Percentiles rank a stretch among this genome's conserved stretches.
Conservation (phyloP, 2,797 vertebrate species). For the Halcyon smyrnensis region DNA sequence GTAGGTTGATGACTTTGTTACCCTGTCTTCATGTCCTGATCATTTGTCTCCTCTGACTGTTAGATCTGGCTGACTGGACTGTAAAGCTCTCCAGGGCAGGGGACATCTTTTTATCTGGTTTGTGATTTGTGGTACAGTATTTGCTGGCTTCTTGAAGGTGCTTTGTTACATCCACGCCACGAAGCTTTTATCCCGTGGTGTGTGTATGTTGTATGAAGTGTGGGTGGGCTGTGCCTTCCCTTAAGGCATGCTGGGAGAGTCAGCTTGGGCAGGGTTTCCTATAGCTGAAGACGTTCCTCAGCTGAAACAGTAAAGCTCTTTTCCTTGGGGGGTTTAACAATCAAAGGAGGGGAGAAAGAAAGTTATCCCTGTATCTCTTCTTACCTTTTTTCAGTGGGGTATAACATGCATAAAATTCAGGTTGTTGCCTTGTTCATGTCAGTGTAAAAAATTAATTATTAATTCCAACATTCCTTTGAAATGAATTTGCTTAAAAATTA, state of each 20-base stretch:
- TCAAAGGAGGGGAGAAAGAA: rapidly evolving
- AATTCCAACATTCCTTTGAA: slow-evolving; percentile 56
- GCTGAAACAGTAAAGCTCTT: neutral
- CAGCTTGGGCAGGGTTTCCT: neutral
- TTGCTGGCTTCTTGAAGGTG: neutral
- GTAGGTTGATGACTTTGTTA: neutral
- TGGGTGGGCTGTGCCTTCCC: neutral
- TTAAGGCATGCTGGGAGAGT: rapidly evolving
- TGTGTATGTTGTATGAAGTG: rapidly evolving
- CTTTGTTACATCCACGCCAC: neutral
- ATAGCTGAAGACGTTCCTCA: neutral
- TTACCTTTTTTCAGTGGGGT: neutral
- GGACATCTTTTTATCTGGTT: too few relatives aligned
- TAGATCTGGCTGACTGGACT: neutral
- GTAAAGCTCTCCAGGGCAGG: neutral
- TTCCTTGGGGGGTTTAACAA: neutral
- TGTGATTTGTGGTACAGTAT: neutral
- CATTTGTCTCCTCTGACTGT: neutral
- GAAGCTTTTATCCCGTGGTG: rapidly evolving
- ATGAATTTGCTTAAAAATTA: slow-evolving; percentile 68
- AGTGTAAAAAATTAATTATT: slow-evolving; percentile 39
- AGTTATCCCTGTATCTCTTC: neutral
- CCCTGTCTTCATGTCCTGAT: neutral
- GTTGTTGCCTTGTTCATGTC: rapidly evolving
- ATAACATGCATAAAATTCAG: neutral